Conservation (phyloP, 2,888 invertebrate species). For the Syritta pipiens region DNA sequence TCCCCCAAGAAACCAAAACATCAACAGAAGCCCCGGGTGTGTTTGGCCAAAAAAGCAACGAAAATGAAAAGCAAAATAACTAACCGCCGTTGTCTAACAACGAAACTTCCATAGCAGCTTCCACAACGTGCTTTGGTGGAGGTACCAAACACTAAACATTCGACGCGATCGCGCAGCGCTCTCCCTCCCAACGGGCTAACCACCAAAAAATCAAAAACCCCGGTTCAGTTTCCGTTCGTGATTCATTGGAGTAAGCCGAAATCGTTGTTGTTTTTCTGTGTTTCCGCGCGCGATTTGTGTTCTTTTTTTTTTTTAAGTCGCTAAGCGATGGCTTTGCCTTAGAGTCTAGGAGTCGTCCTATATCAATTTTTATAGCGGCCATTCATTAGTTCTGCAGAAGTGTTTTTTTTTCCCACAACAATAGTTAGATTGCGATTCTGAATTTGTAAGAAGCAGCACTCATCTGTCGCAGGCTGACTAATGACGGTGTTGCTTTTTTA, state of each 20-base stretch:
- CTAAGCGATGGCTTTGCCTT: too few relatives aligned
- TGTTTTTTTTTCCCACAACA: too few relatives aligned
- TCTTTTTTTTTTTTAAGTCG: constrained; percentile 5
- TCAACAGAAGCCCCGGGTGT: constrained; percentile 18
- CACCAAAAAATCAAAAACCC: constrained; percentile 51
- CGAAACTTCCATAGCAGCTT: constrained; percentile 43
- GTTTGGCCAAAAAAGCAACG: constrained; percentile 4
- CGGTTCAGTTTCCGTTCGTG: constrained; percentile 66
- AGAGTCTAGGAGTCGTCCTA: too few relatives aligned
- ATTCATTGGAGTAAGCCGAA: constrained; percentile 55
- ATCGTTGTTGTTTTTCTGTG: constrained; percentile 11
- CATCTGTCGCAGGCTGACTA: too few relatives aligned
- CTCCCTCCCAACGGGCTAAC: constrained; percentile 24
- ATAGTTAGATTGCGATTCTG: too few relatives aligned
- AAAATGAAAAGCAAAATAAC: background rate
- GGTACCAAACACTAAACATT: constrained; percentile 16
- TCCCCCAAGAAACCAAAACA: constrained; percentile 10
- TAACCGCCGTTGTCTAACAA: constrained; percentile 35
- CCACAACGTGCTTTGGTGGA: constrained; percentile 22
- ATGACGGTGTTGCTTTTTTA: too few relatives aligned
- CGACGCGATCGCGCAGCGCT: background rate
- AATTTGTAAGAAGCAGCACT: too few relatives aligned
- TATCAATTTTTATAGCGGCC: too few relatives aligned
- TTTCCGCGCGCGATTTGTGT: constrained; percentile 9
- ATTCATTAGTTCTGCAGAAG: too few relatives aligned